Evolutionary conservation across 2,113 vertebrate genomes (phyloP).

Genomic region (Athene cunicularia): DNA sequence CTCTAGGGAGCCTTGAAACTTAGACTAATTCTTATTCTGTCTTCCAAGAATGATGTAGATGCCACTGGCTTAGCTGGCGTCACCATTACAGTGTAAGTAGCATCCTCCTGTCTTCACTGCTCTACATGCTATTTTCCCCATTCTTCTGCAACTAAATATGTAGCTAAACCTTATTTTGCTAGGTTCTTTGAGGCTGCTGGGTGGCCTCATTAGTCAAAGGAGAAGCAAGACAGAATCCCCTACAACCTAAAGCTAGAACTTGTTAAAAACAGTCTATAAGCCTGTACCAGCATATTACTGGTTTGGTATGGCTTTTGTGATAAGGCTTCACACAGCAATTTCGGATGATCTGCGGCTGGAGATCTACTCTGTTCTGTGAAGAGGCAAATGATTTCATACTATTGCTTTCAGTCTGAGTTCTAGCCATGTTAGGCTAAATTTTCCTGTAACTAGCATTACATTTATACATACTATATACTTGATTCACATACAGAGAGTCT

Average conservation of each 20-base stretch:
- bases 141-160: background rate
- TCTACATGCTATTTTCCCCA: background rate
- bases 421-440: background rate
- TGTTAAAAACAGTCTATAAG: background rate
- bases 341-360: background rate
- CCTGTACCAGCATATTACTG: background rate
- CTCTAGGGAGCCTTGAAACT: background rate
- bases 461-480: background rate
- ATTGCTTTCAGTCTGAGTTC: background rate
- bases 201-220: background rate
- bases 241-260: background rate
- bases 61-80: background rate
- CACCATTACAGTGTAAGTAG: background rate
- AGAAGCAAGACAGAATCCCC: background rate
- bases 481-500: background rate
- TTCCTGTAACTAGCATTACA: background rate
- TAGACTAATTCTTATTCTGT: background rate
- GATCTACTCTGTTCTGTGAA: background rate
- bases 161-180: background rate
- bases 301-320: background rate
- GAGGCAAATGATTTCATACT: background rate
- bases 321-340: fast-evolving
- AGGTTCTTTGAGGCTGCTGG: background rate
- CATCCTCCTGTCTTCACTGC: background rate
- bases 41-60: background rate